phyloP scores from a whole-genome alignment of 2,113 vertebrate species.

The Tragulus kanchil region DNA sequence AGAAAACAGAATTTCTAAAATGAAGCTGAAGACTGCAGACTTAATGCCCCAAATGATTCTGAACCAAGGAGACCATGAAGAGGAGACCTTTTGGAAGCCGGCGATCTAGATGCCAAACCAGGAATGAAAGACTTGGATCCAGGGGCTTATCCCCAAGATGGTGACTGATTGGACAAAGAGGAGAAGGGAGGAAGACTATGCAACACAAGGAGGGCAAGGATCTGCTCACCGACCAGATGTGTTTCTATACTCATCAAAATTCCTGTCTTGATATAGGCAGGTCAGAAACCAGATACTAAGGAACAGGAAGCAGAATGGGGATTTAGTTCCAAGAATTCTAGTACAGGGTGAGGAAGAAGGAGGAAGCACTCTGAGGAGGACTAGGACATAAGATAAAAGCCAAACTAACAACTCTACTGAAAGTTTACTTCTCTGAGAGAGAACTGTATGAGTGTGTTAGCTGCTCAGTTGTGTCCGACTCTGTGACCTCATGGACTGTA shows the following conservation, averaged over 20 bases:
- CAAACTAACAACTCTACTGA: neutral
- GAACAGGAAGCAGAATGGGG: neutral
- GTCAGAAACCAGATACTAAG: neutral
- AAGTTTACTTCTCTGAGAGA: slow-evolving; percentile 3
- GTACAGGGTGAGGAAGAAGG: neutral
- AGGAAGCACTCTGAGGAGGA: neutral
- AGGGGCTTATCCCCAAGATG: neutral
- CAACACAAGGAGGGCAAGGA: neutral
- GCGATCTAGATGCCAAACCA: neutral
- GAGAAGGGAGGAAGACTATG: neutral
- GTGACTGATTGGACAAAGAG: neutral
- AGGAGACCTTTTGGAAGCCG: neutral
- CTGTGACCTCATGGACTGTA: neutral
- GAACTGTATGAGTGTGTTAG: neutral
- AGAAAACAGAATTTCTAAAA: slow-evolving; percentile 40
- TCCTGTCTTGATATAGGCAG: neutral
- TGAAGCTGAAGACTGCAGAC: neutral
- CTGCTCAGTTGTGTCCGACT: neutral
- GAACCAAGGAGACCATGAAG: slow-evolving; percentile 2
- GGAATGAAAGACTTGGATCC: neutral
- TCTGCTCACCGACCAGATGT: neutral
- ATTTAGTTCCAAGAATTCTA: slow-evolving; percentile 44
- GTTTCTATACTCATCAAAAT: neutral
- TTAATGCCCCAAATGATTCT: neutral
- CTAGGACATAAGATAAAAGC: neutral